Base-by-base conservation (phyloP, 2,797 vertebrate species). In the Adelosebastes latens region DNA sequence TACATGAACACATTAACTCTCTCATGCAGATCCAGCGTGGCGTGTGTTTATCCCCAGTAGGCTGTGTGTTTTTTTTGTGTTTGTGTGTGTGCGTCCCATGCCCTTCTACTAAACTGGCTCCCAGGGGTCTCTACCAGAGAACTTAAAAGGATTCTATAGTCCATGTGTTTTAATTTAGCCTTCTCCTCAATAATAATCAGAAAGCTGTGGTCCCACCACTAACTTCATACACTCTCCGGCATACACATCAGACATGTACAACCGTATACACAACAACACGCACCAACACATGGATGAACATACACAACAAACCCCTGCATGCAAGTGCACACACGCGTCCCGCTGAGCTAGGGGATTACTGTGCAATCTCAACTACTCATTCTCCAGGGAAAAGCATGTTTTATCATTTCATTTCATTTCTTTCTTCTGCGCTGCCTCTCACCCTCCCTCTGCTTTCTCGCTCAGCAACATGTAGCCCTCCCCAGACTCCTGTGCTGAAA, bases 371-470 rank as follows among this genome's bases (percentile, higher is more conserved):
- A 88, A 89, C 89, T 77, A 72, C 86, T 89, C 88, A 65, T 72
- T 86, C 94, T 92, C 94, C 8, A 3, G 93, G 93, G 94, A 90
- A 92, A 82, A 92, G 86, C 86, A 91, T 88, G 90, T 94, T 96
- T 95, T 94, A 93, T 95, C 93, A 95, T 95, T 95, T 95, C 91
- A 95, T 93, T 94, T 94, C 86, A 90, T 92, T 93, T 88, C 84
- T 89, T 90, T 91, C 80, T 89, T 82, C 89, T 85, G 82, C 12
- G 20, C 90, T 86, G 84, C 81, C 87, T 81, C 79, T 75, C 63
- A 8, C 77, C 76, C 72, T 42, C 75, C 79, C 85, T 55, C 68
- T 1, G 61, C 81, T 80, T 82, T 85, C 89, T 88, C 79, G 32
- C 90, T 92, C 87, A 90, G 88, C 94, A 96, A 94, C 95, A 95